Conservation (phyloP, 2,797 vertebrate genomes). For the Spheniscus humboldti region DNA sequence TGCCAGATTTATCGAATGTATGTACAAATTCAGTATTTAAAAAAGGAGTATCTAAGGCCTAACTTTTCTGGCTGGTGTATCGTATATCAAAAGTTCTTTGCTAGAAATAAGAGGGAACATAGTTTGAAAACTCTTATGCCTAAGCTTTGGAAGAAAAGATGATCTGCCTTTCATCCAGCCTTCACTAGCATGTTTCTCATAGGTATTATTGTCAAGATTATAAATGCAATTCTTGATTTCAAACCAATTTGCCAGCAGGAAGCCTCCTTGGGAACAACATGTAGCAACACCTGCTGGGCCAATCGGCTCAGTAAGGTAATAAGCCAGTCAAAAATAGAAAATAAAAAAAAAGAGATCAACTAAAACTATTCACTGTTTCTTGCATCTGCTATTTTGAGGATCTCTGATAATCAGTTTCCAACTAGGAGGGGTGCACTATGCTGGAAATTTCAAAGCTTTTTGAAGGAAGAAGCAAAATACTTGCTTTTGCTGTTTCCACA, state of each 20-base stretch:
- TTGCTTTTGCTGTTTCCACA: neutral
- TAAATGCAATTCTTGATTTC: conserved; percentile 46
- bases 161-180: conserved; percentile 41
- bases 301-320: neutral
- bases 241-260: conserved; percentile 55
- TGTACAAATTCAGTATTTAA: neutral
- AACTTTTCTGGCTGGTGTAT: neutral
- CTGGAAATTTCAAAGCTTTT: neutral
- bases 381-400: neutral
- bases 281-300: conserved; percentile 37
- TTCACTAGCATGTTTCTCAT: conserved; percentile 14
- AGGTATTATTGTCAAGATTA: conserved; percentile 47
- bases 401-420: neutral
- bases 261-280: neutral
- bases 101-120: neutral
- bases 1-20: neutral
- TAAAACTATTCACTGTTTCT: neutral
- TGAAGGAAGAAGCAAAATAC: neutral
- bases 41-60: neutral
- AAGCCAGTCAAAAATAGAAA: neutral
- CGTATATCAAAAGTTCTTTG: neutral
- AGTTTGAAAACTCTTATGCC: neutral
- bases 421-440: neutral
- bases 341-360: neutral
- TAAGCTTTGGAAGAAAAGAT: neutral